These are phyloP conservation scores for Coluber constrictor DNA, from an alignment of 2,797 vertebrate species.

Conservation along the genomic window DNA sequence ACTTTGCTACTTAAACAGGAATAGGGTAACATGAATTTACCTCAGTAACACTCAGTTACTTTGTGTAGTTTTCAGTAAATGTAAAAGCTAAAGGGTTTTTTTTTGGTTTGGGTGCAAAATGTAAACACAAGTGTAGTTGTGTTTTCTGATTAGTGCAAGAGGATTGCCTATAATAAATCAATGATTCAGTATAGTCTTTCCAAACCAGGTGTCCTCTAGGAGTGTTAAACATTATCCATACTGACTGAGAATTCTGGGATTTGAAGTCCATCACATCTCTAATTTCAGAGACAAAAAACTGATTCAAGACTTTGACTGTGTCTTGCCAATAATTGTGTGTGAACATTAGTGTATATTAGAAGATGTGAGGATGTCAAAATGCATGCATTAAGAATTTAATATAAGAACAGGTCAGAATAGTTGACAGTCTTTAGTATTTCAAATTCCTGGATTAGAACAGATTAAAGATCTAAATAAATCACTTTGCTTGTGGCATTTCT, in stretches of 20 bases:
- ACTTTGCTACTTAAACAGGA: not conserved
- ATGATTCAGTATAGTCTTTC: not conserved
- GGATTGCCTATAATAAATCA: not conserved
- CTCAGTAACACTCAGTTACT: not conserved
- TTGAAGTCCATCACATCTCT: not conserved
- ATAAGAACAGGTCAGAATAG: not conserved
- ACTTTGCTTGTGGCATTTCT: not conserved
- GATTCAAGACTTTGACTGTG: not conserved
- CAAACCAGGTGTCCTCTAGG: not conserved
- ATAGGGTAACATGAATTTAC: not conserved
- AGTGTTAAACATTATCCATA: not conserved
- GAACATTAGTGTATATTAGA: not conserved
- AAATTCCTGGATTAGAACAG: not conserved
- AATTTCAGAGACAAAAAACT: not conserved
- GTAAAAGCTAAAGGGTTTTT: not conserved
- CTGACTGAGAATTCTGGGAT: not conserved
- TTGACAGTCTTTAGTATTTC: not conserved
- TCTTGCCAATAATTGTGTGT: not conserved
- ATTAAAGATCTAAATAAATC: not conserved
- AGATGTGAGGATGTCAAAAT: not conserved
- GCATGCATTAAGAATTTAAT: not conserved
- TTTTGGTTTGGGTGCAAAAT: not conserved
- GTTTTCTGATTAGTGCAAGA: not conserved
- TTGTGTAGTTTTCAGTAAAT: not conserved
- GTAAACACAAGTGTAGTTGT: not conserved